Evolutionary conservation across 2,888 invertebrate genomes (phyloP).

Genomic region (Scaeva pyrastri): DNA sequence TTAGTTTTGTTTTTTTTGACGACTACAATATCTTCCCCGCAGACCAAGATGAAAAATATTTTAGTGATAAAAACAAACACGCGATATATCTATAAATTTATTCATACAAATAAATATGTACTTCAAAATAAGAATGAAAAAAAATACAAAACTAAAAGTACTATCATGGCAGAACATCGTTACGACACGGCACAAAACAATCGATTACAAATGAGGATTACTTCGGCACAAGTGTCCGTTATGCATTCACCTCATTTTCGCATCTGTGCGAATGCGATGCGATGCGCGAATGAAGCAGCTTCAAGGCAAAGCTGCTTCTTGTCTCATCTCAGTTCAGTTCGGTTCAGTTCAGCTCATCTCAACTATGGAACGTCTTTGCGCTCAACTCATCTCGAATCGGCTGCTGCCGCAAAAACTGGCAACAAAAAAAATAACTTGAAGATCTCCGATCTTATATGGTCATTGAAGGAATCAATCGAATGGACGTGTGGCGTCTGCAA

Average conservation of each 20-base stretch:
- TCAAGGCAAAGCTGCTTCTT: conserved; percentile 24
- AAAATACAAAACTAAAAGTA: conserved; percentile 34
- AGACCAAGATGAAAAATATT: background rate
- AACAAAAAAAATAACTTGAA: conserved; percentile 16
- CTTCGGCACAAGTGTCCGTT: conserved; percentile 76
- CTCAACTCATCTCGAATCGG: background rate
- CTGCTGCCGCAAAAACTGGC: background rate
- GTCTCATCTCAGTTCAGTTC: too few species aligned
- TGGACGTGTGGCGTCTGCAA: conserved; percentile 77
- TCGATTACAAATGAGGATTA: conserved; percentile 77
- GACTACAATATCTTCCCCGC: conserved; percentile 12
- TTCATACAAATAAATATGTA: conserved; percentile 15
- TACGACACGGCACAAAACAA: conserved; percentile 74
- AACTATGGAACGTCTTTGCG: too few species aligned
- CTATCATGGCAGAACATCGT: conserved; percentile 69
- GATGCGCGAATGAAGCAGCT: conserved; percentile 20
- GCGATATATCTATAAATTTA: conserved; percentile 26
- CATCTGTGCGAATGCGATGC: conserved; percentile 40
- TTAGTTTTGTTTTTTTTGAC: too few species aligned
- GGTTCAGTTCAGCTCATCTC: too few species aligned
- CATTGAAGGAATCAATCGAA: conserved; percentile 74
- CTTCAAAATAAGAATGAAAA: background rate
- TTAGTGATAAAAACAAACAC: conserved; percentile 17
- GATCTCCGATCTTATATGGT: conserved; percentile 56
- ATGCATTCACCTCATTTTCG: conserved; percentile 74